These are phyloP conservation scores for Pseudolycoriella hygida DNA, from an alignment of 2,888 invertebrate species.

Conservation along the genomic window DNA sequence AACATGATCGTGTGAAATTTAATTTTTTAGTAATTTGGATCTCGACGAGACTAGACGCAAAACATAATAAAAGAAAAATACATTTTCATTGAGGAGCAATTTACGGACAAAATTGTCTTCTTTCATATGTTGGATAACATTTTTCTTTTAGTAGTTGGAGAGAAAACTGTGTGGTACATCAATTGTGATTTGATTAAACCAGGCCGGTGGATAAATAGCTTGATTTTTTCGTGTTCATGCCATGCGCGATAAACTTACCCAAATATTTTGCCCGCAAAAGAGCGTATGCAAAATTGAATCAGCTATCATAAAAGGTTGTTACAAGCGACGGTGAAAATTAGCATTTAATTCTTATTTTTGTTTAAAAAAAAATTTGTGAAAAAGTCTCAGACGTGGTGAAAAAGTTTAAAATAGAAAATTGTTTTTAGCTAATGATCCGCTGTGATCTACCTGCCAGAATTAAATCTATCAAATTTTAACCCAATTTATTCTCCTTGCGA, in stretches of 20 bases:
- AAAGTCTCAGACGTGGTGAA: too few species aligned
- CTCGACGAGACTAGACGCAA: background rate
- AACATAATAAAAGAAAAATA: background rate
- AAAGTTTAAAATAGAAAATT: too few species aligned
- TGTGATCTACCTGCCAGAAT: too few species aligned
- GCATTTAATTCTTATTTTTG: too few species aligned
- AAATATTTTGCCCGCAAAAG: conserved; percentile 30
- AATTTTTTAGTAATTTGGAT: background rate
- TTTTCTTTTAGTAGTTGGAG: background rate
- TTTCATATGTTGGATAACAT: too few species aligned
- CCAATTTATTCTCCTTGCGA: too few species aligned
- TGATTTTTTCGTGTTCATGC: conserved; percentile 25
- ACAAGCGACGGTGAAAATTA: background rate
- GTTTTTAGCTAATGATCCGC: too few species aligned
- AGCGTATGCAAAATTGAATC: conserved; percentile 28
- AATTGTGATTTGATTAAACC: conserved; percentile 14
- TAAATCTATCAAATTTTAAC: too few species aligned
- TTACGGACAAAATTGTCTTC: too few species aligned
- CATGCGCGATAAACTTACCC: conserved; percentile 32
- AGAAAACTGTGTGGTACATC: background rate
- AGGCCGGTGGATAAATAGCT: conserved; percentile 23
- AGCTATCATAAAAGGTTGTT: conserved; percentile 24
- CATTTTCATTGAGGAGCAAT: background rate
- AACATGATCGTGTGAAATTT: background rate
- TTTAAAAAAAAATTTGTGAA: too few species aligned